Evolutionary conservation across 1,140 invertebrate species (phyloP), one percentile per base, ranked within the genome.

Genomic region (Hermetia illucens): DNA sequence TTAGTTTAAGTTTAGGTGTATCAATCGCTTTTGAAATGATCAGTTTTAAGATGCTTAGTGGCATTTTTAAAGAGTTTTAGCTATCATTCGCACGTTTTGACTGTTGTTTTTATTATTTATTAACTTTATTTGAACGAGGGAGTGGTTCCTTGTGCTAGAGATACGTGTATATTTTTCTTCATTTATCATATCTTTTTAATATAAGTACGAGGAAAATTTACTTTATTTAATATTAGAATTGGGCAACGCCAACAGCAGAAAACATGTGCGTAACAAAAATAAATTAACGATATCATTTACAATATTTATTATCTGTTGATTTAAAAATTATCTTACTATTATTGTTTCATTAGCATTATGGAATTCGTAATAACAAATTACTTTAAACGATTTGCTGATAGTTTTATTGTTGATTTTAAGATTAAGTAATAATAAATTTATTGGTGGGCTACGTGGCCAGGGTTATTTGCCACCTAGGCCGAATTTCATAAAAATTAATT

Each of bases 401-500:
- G n/a, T n/a, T n/a, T n/a, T n/a, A n/a, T n/a, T n/a, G n/a, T n/a
- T n/a, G n/a, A n/a, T n/a, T n/a, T n/a, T n/a, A n/a, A n/a, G n/a
- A n/a, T n/a, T n/a, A n/a, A n/a, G n/a, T n/a, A n/a, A n/a, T 13
- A 27, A 13, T 27, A 9, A 9, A 55, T 52, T 53, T 53, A 54
- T 54, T 55, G 54, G 50, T 55, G 52, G 52, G 58, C 48, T 46
- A 48, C 53, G 54, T 55, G 54, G 61, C 61, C 63, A 56, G 50
- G 68, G 71, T 76, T 77, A 79, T 77, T 79, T 79, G 44, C 74
- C 74, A 49, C 81, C 82, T 44, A 88, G 68, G 35, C 84, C 84
- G 55, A 89, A 89, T 68, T 87, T 88, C 74, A 87, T 87, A 62
- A 89, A 89, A 53, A 88, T 86, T 24, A 84, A 70, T 65, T 88